These are phyloP conservation scores for Sebastes kiyomatsui DNA, from an alignment of 2,797 vertebrate species.

Conservation along the genomic window DNA sequence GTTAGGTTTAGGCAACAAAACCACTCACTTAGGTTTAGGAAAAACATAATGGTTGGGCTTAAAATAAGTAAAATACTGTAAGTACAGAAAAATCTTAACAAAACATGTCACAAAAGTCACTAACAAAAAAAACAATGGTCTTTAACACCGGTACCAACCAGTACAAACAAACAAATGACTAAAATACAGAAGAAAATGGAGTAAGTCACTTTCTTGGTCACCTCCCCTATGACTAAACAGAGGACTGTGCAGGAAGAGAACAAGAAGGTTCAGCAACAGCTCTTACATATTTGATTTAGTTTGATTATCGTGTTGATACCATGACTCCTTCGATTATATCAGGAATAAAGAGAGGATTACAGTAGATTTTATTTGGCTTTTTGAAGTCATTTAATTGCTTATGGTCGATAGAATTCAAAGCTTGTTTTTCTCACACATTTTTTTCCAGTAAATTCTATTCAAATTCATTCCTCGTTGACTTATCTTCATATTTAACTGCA, in stretches of 20 bases:
- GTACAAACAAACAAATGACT: neutral
- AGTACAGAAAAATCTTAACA: no score
- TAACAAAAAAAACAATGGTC: no score
- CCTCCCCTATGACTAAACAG: conserved; percentile 38
- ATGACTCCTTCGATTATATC: conserved; percentile 20
- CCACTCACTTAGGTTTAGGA: no score
- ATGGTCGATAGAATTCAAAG: neutral
- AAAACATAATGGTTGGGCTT: no score
- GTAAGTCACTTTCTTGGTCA: conserved; percentile 23
- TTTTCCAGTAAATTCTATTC: neutral
- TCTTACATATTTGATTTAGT: conserved; percentile 24
- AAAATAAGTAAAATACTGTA: no score
- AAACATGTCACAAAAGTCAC: no score
- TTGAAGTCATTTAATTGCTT: conserved; percentile 1
- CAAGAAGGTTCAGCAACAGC: conserved; percentile 18
- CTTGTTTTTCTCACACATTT: neutral
- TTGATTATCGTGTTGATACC: conserved; percentile 25
- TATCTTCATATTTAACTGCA: neutral
- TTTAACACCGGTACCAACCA: no score
- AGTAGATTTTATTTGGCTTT: conserved; percentile 19
- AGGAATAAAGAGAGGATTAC: conserved; percentile 17
- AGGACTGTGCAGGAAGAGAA: conserved; percentile 10
- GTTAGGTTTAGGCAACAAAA: no score
- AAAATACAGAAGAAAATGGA: conserved; percentile 9
- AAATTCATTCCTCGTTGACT: neutral